phyloP scores from a whole-genome alignment of 2,113 vertebrate genomes.

The Thalassoma bifasciatum region DNA sequence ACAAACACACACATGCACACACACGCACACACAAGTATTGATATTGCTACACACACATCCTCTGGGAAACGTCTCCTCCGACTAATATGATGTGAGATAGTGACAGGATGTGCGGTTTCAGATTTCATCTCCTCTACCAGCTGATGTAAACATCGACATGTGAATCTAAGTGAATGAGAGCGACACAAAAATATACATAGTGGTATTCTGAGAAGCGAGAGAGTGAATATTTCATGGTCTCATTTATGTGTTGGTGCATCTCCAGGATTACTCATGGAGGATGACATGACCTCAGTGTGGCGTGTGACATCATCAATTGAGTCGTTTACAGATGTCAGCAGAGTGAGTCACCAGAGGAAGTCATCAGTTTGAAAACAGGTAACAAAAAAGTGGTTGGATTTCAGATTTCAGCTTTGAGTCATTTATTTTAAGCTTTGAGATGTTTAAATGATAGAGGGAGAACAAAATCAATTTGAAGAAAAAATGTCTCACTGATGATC shows the following conservation, averaged over 20 bases:
- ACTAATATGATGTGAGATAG: not conserved
- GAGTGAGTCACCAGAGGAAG: slow-evolving; percentile 57
- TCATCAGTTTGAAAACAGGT: slow-evolving; percentile 16
- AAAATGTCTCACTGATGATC: too few relatives aligned
- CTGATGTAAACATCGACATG: slow-evolving; percentile 5
- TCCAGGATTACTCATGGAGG: slow-evolving; percentile 53
- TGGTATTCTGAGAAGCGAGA: not conserved
- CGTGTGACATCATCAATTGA: slow-evolving; percentile 64
- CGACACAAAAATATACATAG: not conserved
- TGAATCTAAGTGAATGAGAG: not conserved
- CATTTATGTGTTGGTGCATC: slow-evolving; percentile 26
- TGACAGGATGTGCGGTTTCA: slow-evolving; percentile 20
- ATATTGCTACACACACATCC: slow-evolving; percentile 13
- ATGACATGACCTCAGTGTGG: slow-evolving; percentile 47
- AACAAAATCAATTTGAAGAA: too few relatives aligned
- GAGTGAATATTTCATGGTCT: not conserved
- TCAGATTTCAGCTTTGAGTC: too few relatives aligned
- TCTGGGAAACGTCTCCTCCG: slow-evolving; percentile 14
- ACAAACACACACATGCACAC: not conserved
- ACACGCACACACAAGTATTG: slow-evolving; percentile 8
- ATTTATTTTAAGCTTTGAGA: too few relatives aligned
- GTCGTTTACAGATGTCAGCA: slow-evolving; percentile 38
- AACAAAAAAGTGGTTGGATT: too few relatives aligned
- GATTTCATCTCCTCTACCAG: slow-evolving; percentile 29
- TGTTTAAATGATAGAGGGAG: too few relatives aligned